phyloP scores from a whole-genome alignment of 1,140 invertebrate species.

The Zaprionus kolodkinae region DNA sequence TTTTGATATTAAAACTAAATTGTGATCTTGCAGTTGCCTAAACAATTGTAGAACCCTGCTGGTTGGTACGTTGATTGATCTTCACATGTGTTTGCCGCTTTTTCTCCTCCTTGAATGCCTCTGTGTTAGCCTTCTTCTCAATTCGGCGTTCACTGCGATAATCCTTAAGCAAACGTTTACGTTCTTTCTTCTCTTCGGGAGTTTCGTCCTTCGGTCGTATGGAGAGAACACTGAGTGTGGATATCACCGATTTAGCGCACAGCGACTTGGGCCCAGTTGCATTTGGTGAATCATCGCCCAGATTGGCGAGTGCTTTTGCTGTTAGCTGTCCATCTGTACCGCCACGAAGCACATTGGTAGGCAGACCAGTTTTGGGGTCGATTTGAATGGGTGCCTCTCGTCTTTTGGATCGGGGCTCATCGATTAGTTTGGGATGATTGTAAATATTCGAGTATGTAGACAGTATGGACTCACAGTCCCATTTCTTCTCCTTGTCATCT shows the following conservation, averaged over 20 bases:
- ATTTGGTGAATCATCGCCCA: conserved; percentile 86
- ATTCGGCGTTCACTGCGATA: conserved; percentile 92
- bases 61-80: conserved; percentile 90
- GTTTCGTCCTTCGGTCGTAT: conserved; percentile 93
- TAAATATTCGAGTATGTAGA: conserved; percentile 95
- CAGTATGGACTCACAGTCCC: conserved; percentile 97
- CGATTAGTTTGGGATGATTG: conserved; percentile 95
- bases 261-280: conserved; percentile 85
- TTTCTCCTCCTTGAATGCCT: conserved; percentile 95
- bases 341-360: conserved; percentile 87
- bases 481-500: conserved; percentile 87
- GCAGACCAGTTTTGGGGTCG: conserved; percentile 89
- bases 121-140: conserved; percentile 94
- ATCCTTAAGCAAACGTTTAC: conserved; percentile 93
- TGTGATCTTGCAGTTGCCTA: conserved; percentile 64
- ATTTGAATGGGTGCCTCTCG: conserved; percentile 87
- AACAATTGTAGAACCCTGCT: conserved; percentile 89
- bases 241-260: conserved; percentile 88
- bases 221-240: conserved; percentile 89
- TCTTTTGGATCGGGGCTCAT: conserved; percentile 88
- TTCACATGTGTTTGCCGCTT: conserved; percentile 91
- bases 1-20: conserved; percentile 19
- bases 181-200: conserved; percentile 90
- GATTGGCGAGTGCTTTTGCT: conserved; percentile 88
- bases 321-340: conserved; percentile 87